A percentile compares a stretch with the other conserved stretches of the same genome.
These are phyloP conservation scores for Mastomys natalensis DNA, from an alignment of 2,113 vertebrate species.

Conservation along the genomic window DNA sequence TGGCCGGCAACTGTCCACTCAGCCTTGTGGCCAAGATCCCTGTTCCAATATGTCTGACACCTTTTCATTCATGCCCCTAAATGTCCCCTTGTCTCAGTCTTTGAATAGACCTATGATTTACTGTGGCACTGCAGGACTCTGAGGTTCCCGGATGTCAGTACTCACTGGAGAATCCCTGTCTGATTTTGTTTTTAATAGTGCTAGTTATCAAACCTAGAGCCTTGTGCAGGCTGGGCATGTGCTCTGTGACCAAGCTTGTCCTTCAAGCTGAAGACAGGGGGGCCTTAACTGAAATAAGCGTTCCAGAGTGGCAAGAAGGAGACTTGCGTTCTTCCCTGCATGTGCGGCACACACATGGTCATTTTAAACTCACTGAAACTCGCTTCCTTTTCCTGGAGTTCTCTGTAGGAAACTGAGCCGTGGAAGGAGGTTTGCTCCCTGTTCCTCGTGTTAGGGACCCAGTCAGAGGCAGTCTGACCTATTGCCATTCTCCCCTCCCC, in stretches of 20 bases:
- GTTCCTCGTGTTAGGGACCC: not conserved
- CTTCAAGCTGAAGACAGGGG: constrained; percentile 22
- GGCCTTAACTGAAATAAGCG: not conserved
- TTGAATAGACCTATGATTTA: not conserved
- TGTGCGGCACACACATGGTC: too few species aligned
- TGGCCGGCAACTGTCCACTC: not conserved
- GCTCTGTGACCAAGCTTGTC: not conserved
- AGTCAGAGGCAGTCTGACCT: not conserved
- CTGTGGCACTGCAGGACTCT: not conserved
- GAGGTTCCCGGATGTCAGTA: not conserved
- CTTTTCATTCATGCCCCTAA: not conserved
- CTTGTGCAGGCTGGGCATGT: not conserved
- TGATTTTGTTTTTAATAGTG: not conserved
- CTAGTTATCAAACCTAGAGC: not conserved
- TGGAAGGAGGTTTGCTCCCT: not conserved
- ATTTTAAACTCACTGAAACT: not conserved
- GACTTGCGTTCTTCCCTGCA: too few species aligned
- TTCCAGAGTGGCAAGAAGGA: not conserved
- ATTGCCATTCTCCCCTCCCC: not conserved
- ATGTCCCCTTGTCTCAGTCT: not conserved
- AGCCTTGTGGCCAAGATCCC: not conserved
- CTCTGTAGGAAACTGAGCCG: not conserved
- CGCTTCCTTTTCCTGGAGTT: not conserved
- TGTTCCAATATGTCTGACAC: not conserved
- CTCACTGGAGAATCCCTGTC: not conserved